phyloP scores from a whole-genome alignment of 2,797 vertebrate species.

The Clarias fuscus region DNA sequence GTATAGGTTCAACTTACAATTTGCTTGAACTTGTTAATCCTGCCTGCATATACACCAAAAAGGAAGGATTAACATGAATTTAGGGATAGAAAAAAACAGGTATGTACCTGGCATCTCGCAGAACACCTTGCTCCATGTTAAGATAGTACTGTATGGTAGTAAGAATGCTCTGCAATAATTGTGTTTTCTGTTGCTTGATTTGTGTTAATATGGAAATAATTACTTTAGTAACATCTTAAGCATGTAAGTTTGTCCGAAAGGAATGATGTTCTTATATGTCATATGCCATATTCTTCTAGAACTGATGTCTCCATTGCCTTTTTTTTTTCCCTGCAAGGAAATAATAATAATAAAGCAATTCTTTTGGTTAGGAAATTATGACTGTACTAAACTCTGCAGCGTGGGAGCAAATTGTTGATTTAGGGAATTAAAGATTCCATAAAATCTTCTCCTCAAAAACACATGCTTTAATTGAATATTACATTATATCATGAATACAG shows the following conservation, averaged over 20 bases:
- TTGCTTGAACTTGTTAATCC: conserved; percentile 77
- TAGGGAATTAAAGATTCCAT: background rate
- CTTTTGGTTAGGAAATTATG: background rate
- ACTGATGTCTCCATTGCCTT: background rate
- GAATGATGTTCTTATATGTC: background rate
- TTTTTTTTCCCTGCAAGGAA: background rate
- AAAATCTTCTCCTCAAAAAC: background rate
- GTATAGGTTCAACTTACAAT: conserved; percentile 73
- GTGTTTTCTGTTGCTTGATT: conserved; percentile 81
- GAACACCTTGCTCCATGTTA: conserved; percentile 57
- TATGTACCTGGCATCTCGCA: conserved; percentile 67
- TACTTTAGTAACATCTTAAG: conserved; percentile 71
- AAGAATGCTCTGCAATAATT: conserved; percentile 73
- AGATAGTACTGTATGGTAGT: conserved; percentile 43
- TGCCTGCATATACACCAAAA: conserved; percentile 73
- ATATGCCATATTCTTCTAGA: background rate
- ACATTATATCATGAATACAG: background rate
- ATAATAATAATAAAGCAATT: background rate
- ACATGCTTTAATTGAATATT: background rate
- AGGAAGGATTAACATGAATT: conserved; percentile 79
- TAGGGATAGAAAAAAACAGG: conserved; percentile 62
- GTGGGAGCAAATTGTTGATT: background rate
- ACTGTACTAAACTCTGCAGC: background rate
- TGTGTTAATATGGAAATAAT: conserved; percentile 80
- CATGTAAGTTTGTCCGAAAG: background rate